Base-by-base conservation (phyloP, 23 tunicate species). In the Botrylloides violaceus region DNA sequence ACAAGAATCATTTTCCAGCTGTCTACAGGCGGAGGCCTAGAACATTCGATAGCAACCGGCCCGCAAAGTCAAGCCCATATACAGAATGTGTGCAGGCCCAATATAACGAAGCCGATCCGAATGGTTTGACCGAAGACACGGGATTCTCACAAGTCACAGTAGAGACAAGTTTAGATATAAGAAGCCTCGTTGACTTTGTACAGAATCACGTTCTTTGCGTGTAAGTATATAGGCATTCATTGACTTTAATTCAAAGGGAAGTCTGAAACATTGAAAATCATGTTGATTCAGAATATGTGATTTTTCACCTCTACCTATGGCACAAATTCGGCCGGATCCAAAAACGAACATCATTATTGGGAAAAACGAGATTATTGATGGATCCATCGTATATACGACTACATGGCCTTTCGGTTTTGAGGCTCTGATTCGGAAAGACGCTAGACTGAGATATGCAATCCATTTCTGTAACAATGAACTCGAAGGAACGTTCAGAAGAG, bases 381-480 rank as follows among this genome's bases (percentile, higher is more conserved):
- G 70, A 63, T 35, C 58, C 1, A 56, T 68, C 1, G 47, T 26
- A 22, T 68, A 68, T 26, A 3, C 25, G 0, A 36, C 47, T 19
- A 39, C 58, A 4, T 68, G 74, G 74, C 74, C 74, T 21, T 68
- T 68, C 47, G 58, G 20, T 25, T 43, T 68, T 24, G 74, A 68
- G 28, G 74, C 74, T 0, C 28, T 68, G 0, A 36, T 68, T 4
- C 74, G 74, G 20, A 39, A 43, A 36, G 74, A 68, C 30, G 23
- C 74, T n/a, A 43, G 37, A 43, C 47, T 68, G 57, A 36, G 74
- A 43, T 32, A 37, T 32, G 74, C 74, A 36, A 68, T 43, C 37
- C 20, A 28, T 26, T 39, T 68, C 37, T 68, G 74, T 26, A 68
- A 68, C 57, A 43, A 26, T 0, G 56, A 68, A 28, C 37, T 68